These are phyloP conservation scores for Epinephelus moara DNA, from an alignment of 2,113 vertebrate species.

Conservation along the genomic window DNA sequence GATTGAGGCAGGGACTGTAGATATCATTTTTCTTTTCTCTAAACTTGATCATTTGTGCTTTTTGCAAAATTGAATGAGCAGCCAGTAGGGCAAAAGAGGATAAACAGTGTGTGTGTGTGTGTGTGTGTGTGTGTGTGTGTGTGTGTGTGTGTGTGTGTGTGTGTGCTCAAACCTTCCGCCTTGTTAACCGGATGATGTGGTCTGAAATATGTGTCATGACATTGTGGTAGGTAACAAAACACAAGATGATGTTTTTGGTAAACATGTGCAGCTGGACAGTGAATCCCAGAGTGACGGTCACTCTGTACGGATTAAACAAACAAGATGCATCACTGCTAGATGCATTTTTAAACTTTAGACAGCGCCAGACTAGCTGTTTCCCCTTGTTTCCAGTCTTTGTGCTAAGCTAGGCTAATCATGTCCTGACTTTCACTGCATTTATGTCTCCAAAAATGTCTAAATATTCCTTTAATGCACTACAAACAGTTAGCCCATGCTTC, in stretches of 20 bases:
- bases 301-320: not conserved
- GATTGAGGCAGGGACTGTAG: not conserved
- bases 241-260: not conserved
- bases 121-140: not conserved
- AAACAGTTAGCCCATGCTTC: not conserved
- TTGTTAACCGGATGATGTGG: conserved; percentile 1
- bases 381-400: too few relatives aligned
- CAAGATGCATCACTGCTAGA: not conserved
- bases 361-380: too few relatives aligned
- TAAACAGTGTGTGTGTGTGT: not conserved
- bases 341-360: too few relatives aligned
- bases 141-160: not conserved
- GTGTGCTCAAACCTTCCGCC: not conserved
- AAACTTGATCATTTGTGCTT: not conserved
- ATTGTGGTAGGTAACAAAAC: not conserved
- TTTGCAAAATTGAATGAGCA: not conserved
- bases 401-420: not conserved
- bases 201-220: conserved; percentile 37
- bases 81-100: not conserved
- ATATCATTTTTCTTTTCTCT: not conserved
- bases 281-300: not conserved
- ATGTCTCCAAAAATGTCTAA: not conserved
- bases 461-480: not conserved
- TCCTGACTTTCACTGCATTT: not conserved
- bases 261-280: not conserved